Evolutionary conservation across 1,140 invertebrate genomes (phyloP), one percentile per base, ranked within the genome.

Genomic region (Eufriesea mexicana): DNA sequence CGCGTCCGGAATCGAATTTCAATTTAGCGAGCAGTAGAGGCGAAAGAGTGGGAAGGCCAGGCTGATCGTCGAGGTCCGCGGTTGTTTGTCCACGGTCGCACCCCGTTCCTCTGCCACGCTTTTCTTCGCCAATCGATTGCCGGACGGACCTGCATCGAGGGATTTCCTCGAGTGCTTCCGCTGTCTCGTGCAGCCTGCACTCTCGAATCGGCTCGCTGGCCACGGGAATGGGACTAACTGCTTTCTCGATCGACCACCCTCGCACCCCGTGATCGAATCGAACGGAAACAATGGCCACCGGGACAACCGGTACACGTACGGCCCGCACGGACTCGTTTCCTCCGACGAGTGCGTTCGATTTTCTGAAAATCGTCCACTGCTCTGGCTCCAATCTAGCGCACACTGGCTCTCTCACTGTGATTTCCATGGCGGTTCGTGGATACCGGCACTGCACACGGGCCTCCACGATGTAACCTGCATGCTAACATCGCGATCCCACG

Each of bases 121-220:
- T 86, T 88, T 84, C 87, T 88, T 89, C 80, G 74, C 42, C 67
- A 71, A 89, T 89, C 87, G 86, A 89, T 89, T 81, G 84, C 51
- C 66, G 83, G 80, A n/a, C 71, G 9, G 45, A 9, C 23, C 18
- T 71, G 72, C 61, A 18, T 45, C 86, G 73, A 72, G 84, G 87
- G 84, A 88, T 89, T 88, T 89, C 79, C 87, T 89, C 86, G 84
- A 89, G 88, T 89, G 84, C 78, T 89, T 89, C 79, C 84, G 84
- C 87, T 89, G 88, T 89, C 87, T 89, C 87, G 86, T 85, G 79
- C 87, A 89, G 76, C 83, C 66, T 71, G 57, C 35, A 8, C 45
- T 72, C 79, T 76, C 86, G 61, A 82, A 72, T 78, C 84, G 79
- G 79, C 83, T 67, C 66, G 83, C 84, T 73, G 74, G 59, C 47